These are phyloP conservation scores for Corythaixoides concolor DNA, from an alignment of 2,113 vertebrate genomes.

Conservation along the genomic window DNA sequence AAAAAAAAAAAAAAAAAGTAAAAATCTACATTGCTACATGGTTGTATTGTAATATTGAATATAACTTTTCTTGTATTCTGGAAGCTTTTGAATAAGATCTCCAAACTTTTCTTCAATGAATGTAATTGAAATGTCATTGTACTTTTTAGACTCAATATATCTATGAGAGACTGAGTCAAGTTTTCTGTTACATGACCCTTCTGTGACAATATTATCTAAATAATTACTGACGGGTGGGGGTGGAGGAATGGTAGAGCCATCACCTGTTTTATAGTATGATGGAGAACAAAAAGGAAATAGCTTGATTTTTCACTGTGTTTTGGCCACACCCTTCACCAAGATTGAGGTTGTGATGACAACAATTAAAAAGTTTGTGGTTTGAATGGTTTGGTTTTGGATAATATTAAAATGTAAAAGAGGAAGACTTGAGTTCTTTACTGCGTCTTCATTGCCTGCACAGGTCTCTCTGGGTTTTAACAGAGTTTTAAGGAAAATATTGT, in stretches of 20 bases:
- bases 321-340: neutral
- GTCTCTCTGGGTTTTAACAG: neutral
- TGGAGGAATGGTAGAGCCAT: neutral
- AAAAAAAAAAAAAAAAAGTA: neutral
- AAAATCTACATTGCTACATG: neutral
- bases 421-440: neutral
- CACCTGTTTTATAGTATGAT: neutral
- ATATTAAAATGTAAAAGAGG: neutral
- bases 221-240: accelerated
- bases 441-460: neutral
- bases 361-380: neutral
- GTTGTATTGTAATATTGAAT: neutral
- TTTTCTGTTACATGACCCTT: neutral
- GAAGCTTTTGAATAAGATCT: neutral
- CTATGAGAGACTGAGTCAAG: neutral
- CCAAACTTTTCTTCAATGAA: neutral
- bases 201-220: neutral
- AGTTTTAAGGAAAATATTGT: neutral
- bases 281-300: neutral
- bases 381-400: neutral
- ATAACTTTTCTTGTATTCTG: neutral
- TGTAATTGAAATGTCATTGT: accelerated
- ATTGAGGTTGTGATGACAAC: neutral
- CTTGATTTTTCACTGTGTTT: neutral
- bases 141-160: accelerated